Percentiles rank a stretch among this genome's conserved stretches.
Conservation (phyloP, 1,140 invertebrate species). For the Tribolium castaneum region DNA sequence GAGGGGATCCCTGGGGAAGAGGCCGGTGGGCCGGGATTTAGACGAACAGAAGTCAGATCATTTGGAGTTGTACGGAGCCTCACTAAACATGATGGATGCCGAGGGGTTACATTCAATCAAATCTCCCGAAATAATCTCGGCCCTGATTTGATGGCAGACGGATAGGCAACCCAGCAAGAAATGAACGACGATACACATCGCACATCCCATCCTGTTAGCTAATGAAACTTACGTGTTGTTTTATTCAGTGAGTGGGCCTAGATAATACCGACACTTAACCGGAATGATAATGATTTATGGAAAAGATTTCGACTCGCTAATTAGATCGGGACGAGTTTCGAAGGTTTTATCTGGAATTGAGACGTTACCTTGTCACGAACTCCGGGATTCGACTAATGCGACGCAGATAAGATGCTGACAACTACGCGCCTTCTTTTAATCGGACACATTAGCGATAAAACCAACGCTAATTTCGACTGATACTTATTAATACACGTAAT, state of each 20-base stretch:
- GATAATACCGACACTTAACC: conserved; percentile 30
- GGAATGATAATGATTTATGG: conserved; percentile 41
- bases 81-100: conserved; percentile 57
- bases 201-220: conserved; percentile 29
- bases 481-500: conserved; percentile 35
- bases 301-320: conserved; percentile 30
- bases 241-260: conserved; percentile 25
- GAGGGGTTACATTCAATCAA: conserved; percentile 56
- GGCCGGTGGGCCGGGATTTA: conserved; percentile 50
- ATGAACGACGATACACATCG: conserved; percentile 23
- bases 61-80: conserved; percentile 54
- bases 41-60: conserved; percentile 57
- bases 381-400: conserved; percentile 31
- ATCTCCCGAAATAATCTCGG: conserved; percentile 55
- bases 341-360: conserved; percentile 41
- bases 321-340: conserved; percentile 25
- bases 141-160: conserved; percentile 53
- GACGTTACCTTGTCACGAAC: conserved; percentile 34
- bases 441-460: conserved; percentile 37
- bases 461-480: conserved; percentile 38
- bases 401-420: conserved; percentile 40
- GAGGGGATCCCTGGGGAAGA: conserved; percentile 46
- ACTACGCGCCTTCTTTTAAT: conserved; percentile 42
- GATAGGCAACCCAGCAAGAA: conserved; percentile 39
- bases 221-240: conserved; percentile 32